These are phyloP conservation scores for Drosophila pruinosa DNA, from an alignment of 1,140 invertebrate genomes.

Conservation along the genomic window DNA sequence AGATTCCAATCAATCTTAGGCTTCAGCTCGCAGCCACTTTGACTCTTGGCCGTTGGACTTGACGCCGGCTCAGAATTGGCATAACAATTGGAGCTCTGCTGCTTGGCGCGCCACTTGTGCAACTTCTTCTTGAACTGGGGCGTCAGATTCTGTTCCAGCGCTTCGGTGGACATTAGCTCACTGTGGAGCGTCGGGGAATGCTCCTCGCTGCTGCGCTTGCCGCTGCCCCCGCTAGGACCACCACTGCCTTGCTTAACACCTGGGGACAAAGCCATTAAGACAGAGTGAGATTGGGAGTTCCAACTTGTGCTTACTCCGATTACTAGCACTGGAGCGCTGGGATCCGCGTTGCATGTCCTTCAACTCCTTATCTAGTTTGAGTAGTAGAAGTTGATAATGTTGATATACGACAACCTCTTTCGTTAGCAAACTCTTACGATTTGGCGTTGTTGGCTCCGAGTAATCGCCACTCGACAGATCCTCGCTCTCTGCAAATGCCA, in stretches of 20 bases:
- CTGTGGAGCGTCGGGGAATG: conserved; percentile 62
- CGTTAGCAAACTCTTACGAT: conserved; percentile 66
- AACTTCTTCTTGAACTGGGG: conserved; percentile 92
- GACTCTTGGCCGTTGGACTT: conserved; percentile 83
- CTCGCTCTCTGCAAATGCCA: conserved; percentile 78
- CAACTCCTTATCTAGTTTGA: conserved; percentile 89
- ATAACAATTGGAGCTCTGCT: conserved; percentile 70
- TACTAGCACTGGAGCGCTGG: conserved; percentile 83
- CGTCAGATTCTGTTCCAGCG: conserved; percentile 87
- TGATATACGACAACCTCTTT: conserved; percentile 84
- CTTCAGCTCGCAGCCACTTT: conserved; percentile 60
- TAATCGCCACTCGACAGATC: conserved; percentile 80
- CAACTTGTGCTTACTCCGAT: conserved; percentile 52
- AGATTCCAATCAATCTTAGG: conserved; percentile 89
- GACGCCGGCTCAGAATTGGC: conserved; percentile 61
- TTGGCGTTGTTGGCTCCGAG: conserved; percentile 76
- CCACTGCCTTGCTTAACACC: conserved; percentile 53
- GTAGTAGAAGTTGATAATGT: conserved; percentile 87
- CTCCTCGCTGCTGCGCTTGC: conserved; percentile 67
- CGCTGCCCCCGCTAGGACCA: conserved; percentile 73
- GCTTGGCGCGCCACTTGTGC: conserved; percentile 92
- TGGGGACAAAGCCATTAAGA: not conserved
- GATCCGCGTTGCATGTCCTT: conserved; percentile 89
- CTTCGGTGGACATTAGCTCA: conserved; percentile 66
- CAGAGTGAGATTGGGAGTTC: not conserved